Evolutionary conservation across 2,113 vertebrate genomes (phyloP).

Genomic region (Synodontis membranacea): DNA sequence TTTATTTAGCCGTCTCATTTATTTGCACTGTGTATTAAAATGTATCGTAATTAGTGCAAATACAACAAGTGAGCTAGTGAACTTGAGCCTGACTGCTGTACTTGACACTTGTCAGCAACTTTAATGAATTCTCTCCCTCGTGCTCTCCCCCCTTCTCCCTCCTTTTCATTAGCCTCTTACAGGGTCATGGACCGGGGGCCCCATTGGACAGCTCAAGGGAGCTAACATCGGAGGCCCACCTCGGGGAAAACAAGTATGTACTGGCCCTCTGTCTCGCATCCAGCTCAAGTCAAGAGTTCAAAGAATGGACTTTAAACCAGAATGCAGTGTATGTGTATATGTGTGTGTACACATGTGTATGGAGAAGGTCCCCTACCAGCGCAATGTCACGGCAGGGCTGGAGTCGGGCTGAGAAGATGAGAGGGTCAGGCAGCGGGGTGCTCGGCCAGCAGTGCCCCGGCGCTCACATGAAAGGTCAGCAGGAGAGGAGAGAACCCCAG

Average conservation of each 20-base stretch:
- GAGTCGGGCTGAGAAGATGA: constrained; percentile 50
- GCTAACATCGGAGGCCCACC: constrained; percentile 58
- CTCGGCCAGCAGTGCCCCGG: constrained; percentile 25
- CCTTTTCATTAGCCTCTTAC: constrained; percentile 71
- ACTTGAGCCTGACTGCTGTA: constrained; percentile 70
- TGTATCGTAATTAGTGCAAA: background rate
- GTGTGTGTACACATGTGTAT: constrained; percentile 35
- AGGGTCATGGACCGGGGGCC: constrained; percentile 67
- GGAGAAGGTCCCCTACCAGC: constrained; percentile 43
- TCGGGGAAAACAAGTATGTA: constrained; percentile 56
- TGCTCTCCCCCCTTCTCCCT: constrained; percentile 60
- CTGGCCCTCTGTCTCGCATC: constrained; percentile 44
- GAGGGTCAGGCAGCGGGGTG: constrained; percentile 47
- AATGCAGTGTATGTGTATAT: constrained; percentile 38
- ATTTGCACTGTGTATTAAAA: background rate
- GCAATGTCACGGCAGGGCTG: constrained; percentile 53
- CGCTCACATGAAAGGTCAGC: constrained; percentile 73
- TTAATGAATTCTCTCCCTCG: constrained; percentile 71
- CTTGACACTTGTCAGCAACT: constrained; percentile 73
- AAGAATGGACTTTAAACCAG: constrained; percentile 52
- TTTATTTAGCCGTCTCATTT: background rate
- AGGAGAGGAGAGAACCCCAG: constrained; percentile 70
- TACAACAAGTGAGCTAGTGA: constrained; percentile 50
- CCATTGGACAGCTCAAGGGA: constrained; percentile 50
- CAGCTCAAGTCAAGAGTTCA: constrained; percentile 57